Conservation (phyloP, 2,113 vertebrate genomes). For the Donacobius atricapilla region DNA sequence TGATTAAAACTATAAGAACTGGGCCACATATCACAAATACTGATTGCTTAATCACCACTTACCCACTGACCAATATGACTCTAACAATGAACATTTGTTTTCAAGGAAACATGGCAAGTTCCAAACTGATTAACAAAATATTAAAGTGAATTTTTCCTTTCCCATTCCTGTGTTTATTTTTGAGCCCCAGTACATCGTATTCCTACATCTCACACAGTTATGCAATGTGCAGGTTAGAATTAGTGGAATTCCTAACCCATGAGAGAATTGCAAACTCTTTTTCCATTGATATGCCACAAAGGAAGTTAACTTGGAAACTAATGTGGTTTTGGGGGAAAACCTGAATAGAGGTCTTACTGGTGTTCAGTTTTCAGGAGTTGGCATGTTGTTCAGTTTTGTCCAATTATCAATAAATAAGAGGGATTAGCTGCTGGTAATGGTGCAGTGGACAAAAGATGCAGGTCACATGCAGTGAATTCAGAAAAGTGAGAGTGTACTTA, state of each 20-base stretch:
- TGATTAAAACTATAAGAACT: slow-evolving; percentile 13
- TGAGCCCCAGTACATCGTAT: slow-evolving; percentile 11
- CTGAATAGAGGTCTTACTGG: slow-evolving; percentile 74
- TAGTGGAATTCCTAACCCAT: slow-evolving; percentile 76
- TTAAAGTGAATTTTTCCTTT: neutral
- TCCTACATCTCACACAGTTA: slow-evolving; percentile 44
- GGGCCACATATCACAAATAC: slow-evolving; percentile 22
- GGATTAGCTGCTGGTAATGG: slow-evolving; percentile 80
- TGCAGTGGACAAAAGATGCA: slow-evolving; percentile 69
- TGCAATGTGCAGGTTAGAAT: slow-evolving; percentile 65
- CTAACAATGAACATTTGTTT: neutral
- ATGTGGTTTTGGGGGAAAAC: slow-evolving; percentile 55
- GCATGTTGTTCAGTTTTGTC: slow-evolving; percentile 79
- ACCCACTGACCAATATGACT: neutral
- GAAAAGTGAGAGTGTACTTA: slow-evolving; percentile 75
- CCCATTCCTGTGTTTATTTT: slow-evolving; percentile 5
- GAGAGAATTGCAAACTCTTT: slow-evolving; percentile 73
- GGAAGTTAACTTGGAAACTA: slow-evolving; percentile 76
- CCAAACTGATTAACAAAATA: slow-evolving; percentile 12
- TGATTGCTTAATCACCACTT: slow-evolving; percentile 41
- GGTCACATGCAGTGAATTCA: slow-evolving; percentile 78
- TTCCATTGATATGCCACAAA: slow-evolving; percentile 76
- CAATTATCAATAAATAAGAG: slow-evolving; percentile 81
- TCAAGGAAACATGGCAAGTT: neutral
- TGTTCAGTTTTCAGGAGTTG: slow-evolving; percentile 64